These are phyloP conservation scores for Sorex araneus DNA, from an alignment of 2,113 vertebrate genomes.

Conservation along the genomic window DNA sequence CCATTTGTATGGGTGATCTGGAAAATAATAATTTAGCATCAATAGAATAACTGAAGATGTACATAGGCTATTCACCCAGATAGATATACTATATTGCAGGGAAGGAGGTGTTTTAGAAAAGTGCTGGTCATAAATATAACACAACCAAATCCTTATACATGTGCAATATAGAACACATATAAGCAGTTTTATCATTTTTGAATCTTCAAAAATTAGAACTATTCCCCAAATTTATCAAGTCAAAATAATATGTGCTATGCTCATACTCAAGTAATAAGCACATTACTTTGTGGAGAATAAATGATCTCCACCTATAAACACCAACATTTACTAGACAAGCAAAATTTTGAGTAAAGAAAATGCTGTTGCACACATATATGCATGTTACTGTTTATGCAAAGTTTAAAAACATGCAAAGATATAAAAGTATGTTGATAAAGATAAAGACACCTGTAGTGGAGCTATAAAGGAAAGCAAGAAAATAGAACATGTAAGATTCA, in stretches of 20 bases:
- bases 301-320: neutral
- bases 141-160: neutral
- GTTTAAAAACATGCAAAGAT: slow-evolving; percentile 21
- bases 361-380: neutral
- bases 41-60: neutral
- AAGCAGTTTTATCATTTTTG: slow-evolving; percentile 2
- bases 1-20: neutral
- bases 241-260: neutral
- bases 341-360: slow-evolving; percentile 43
- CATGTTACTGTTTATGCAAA: neutral
- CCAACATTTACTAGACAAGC: neutral
- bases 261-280: neutral
- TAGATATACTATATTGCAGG: neutral
- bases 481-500: neutral
- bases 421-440: neutral
- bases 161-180: neutral
- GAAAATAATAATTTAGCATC: neutral
- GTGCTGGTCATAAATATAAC: neutral
- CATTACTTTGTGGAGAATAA: neutral
- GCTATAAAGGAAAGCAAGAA: neutral
- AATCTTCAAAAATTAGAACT: slow-evolving; percentile 11
- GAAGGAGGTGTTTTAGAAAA: neutral
- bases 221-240: neutral
- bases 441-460: neutral
- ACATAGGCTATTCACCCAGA: neutral